Base-by-base conservation (phyloP, 2,797 vertebrate species). In the Momotus momota region DNA sequence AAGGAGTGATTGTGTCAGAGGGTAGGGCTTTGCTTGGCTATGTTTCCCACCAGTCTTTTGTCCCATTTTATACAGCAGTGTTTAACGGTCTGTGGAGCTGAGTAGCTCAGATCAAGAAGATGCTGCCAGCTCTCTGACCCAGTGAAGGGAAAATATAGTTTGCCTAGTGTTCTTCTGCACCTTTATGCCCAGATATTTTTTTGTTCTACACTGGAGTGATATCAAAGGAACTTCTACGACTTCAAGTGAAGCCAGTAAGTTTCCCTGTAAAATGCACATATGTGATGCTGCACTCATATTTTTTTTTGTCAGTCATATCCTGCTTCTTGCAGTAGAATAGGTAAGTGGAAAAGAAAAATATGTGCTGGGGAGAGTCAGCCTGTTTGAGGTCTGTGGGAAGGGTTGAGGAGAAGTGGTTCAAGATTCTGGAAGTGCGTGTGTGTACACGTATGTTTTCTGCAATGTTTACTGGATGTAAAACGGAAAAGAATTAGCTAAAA, bases 381-480 rank as follows among this genome's bases (percentile, higher is more conserved):
- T 78, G 17, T 27, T 73, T 72, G 15, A 88, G 13, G n/a, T 20
- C 52, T 78, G 8, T 69, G 29, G 43, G 57, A 61, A 45, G 41
- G 33, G 49, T 1, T 31, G 48, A 55, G 57, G 38, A 43, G 48
- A 61, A 3, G 4, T 22, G 16, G 12, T 54, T 85, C 66, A 58
- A 57, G 64, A 33, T 88, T 93, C 49, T 89, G 82, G 35, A 40
- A 54, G 62, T 70, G 23, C 5, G 18, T 70, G 40, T 57, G 25
- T 67, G 45, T 61, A 25, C 5, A 6, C n/a, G 5, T 45, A 13
- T 40, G 19, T 69, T 60, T 89, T 54, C 12, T 52, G 22, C 72
- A 14, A 13, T 72, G 54, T 55, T 95, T 51, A 51, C 35, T 93
- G 57, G 81, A 29, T 88, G 71, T 64, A 38, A 91, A 91, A 77